These are phyloP conservation scores for Periophthalmus modestus DNA, from an alignment of 2,113 vertebrate genomes.

Conservation along the genomic window DNA sequence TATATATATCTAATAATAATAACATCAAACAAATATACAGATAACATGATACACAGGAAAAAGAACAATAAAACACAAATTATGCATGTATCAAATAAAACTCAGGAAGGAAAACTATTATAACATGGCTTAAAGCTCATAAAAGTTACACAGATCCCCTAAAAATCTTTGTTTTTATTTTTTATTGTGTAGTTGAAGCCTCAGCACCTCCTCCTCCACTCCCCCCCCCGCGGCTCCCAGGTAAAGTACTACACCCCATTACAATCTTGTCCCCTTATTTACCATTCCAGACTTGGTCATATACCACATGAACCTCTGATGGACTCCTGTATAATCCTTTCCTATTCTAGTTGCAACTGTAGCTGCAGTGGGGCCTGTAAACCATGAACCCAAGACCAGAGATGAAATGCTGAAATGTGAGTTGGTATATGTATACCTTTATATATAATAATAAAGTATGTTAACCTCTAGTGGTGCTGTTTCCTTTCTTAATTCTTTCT, in stretches of 20 bases:
- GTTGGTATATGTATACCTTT: slow-evolving; percentile 12
- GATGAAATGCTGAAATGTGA: slow-evolving; percentile 79
- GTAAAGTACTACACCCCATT: slow-evolving; percentile 24
- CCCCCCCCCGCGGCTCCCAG: slow-evolving; percentile 18
- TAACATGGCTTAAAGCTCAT: too few species aligned
- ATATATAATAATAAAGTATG: too few species aligned
- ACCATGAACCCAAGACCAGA: slow-evolving; percentile 69
- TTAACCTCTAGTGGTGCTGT: too few species aligned
- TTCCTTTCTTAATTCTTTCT: not conserved
- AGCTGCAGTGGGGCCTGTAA: slow-evolving; percentile 13
- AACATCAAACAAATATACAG: too few species aligned
- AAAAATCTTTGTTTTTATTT: not conserved
- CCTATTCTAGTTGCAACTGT: slow-evolving; percentile 9
- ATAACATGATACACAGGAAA: too few species aligned
- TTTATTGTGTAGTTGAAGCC: slow-evolving; percentile 30
- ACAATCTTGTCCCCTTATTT: not conserved
- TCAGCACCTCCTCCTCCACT: slow-evolving; percentile 44
- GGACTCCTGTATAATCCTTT: not conserved
- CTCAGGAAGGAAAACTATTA: too few species aligned
- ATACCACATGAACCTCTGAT: not conserved
- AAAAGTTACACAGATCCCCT: too few species aligned
- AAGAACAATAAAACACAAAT: too few species aligned
- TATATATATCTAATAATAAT: too few species aligned
- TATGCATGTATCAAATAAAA: too few species aligned
- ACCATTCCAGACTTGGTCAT: too few species aligned